Evolutionary conservation across 2,113 vertebrate species (phyloP).

Genomic region (Tenebrosternarchus preto): DNA sequence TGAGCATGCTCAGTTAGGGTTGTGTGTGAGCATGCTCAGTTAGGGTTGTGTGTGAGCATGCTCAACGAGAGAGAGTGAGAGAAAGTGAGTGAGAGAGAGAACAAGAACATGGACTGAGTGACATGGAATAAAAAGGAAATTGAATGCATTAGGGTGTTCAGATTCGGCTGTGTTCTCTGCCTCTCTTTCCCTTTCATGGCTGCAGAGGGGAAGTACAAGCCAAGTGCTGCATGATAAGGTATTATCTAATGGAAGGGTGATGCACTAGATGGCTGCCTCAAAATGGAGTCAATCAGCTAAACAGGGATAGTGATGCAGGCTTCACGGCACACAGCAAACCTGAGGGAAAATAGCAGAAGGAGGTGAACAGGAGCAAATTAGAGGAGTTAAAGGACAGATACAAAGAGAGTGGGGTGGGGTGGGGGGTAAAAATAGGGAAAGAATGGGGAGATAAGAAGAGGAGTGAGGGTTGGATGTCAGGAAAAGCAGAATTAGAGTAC

Average conservation of each 20-base stretch:
- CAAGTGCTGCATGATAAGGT: conserved; percentile 61
- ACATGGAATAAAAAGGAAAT: conserved; percentile 59
- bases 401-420: not conserved
- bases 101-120: conserved; percentile 59
- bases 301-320: conserved; percentile 66
- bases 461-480: not conserved
- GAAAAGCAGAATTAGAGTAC: not conserved
- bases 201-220: conserved; percentile 61
- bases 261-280: conserved; percentile 61
- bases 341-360: not conserved
- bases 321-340: conserved; percentile 62
- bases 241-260: conserved; percentile 63
- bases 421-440: not conserved
- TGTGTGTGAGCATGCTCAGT: conserved; percentile 42
- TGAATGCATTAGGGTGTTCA: conserved; percentile 63
- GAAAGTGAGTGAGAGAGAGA: conserved; percentile 1
- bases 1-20: conserved; percentile 57
- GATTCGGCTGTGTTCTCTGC: conserved; percentile 59
- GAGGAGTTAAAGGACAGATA: not conserved
- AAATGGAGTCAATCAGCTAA: conserved; percentile 76
- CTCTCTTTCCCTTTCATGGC: conserved; percentile 27
- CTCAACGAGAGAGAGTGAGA: conserved; percentile 22
- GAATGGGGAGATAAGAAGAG: not conserved
- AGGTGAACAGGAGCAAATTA: not conserved
- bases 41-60: conserved; percentile 41